phyloP scores from a whole-genome alignment of 1,140 invertebrate genomes.

The Hycleus cichorii region DNA sequence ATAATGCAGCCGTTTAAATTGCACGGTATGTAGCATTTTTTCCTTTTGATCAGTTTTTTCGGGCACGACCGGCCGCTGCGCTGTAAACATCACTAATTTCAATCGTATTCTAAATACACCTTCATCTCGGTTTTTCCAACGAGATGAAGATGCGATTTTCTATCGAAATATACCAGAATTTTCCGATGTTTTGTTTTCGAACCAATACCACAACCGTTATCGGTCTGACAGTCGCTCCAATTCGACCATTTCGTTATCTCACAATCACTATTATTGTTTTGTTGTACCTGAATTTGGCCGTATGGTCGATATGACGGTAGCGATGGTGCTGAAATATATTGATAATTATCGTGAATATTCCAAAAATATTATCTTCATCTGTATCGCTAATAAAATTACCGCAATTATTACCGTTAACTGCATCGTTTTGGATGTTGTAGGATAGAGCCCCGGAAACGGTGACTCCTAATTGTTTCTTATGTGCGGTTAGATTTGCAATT shows the following conservation, averaged over 20 bases:
- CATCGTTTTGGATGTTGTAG: constrained; percentile 38
- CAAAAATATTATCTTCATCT: constrained; percentile 1
- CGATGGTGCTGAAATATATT: not conserved
- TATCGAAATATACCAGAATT: constrained; percentile 6
- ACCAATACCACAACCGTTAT: constrained; percentile 21
- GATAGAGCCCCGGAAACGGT: constrained; percentile 36
- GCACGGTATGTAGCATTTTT: constrained; percentile 29
- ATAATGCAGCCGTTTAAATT: constrained; percentile 45
- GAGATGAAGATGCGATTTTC: no score
- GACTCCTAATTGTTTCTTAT: constrained; percentile 30
- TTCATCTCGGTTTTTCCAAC: no score
- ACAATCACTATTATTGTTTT: not conserved
- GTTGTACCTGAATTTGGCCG: not conserved
- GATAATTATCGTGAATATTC: not conserved
- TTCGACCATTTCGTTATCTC: constrained; percentile 24
- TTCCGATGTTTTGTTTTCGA: constrained; percentile 17
- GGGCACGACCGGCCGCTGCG: constrained; percentile 61
- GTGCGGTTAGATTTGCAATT: constrained; percentile 35
- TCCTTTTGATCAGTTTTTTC: constrained; percentile 44
- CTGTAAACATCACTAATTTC: not conserved
- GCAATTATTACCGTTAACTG: constrained; percentile 25
- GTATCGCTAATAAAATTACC: constrained; percentile 8
- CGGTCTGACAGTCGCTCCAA: constrained; percentile 25
- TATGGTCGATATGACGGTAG: constrained; percentile 5
- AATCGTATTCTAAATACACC: no score